Evolutionary conservation across 2,888 invertebrate species (phyloP).

Genomic region (Fragum whitleyi): DNA sequence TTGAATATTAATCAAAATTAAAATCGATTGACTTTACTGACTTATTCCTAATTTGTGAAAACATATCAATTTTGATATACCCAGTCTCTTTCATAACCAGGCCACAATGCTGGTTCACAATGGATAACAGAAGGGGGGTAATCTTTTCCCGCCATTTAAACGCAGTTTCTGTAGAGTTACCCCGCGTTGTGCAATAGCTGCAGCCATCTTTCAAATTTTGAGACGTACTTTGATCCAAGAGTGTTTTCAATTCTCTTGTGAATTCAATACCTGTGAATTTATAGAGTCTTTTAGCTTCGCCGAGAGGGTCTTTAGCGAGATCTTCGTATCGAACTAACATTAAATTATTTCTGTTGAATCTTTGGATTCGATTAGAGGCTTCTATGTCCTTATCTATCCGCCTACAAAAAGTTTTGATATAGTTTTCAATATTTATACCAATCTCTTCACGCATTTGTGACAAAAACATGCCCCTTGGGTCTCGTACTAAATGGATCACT

Average conservation of each 20-base stretch:
- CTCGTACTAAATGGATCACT: conserved; percentile 55
- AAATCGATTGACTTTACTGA: not conserved
- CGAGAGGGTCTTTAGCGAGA: conserved; percentile 20
- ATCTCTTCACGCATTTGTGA: conserved; percentile 21
- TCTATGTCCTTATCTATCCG: conserved; percentile 18
- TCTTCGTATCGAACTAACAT: conserved; percentile 39
- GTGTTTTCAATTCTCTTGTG: not conserved
- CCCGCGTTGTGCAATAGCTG: conserved; percentile 32
- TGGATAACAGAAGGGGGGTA: not conserved
- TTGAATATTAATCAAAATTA: no score
- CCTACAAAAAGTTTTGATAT: conserved; percentile 3
- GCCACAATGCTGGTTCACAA: conserved; percentile 27
- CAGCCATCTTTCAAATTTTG: conserved; percentile 28
- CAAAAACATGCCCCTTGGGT: conserved; percentile 56
- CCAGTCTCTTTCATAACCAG: not conserved
- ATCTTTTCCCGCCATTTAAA: conserved; percentile 31
- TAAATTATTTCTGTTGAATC: not conserved
- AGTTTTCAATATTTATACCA: not conserved
- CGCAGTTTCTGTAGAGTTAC: conserved; percentile 32
- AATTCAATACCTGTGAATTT: conserved; percentile 15
- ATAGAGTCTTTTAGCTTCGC: conserved; percentile 15
- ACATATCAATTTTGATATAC: not conserved
- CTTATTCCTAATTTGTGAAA: not conserved
- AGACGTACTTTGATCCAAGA: conserved; percentile 34
- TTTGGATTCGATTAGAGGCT: not conserved